A percentile compares a stretch with the other conserved stretches of the same genome.
These are phyloP conservation scores for Trachurus trachurus DNA, from an alignment of 2,797 vertebrate species.

Conservation along the genomic window DNA sequence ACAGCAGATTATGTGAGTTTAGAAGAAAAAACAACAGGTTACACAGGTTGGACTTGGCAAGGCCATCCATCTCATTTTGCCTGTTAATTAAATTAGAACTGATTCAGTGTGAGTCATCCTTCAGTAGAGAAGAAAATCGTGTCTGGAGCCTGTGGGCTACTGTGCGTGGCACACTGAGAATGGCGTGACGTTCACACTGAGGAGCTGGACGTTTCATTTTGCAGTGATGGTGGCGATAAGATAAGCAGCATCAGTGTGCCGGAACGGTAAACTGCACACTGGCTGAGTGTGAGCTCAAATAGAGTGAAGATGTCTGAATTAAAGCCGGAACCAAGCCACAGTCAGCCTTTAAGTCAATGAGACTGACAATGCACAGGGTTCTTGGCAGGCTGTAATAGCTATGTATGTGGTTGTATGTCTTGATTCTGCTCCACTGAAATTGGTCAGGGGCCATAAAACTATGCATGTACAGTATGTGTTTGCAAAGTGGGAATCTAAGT, in stretches of 20 bases:
- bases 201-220: background rate
- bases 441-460: background rate
- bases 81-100: background rate
- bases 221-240: background rate
- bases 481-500: background rate
- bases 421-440: conserved; percentile 13
- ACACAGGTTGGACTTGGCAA: background rate
- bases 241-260: background rate
- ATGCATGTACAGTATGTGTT: too few relatives aligned
- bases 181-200: background rate
- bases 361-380: background rate
- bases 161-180: background rate
- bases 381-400: background rate
- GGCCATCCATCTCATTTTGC: background rate
- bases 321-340: background rate
- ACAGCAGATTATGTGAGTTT: background rate
- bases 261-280: background rate
- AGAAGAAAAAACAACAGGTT: too few relatives aligned
- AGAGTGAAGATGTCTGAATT: background rate
- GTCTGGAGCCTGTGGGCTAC: background rate
- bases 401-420: background rate
- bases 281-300: conserved; percentile 6
- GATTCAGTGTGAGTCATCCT: background rate
- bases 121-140: background rate
- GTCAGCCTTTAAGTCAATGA: background rate